Percentiles rank a stretch among this genome's conserved stretches.
phyloP scores from a whole-genome alignment of 1,140 invertebrate genomes.

The Drosophila micromelanica region DNA sequence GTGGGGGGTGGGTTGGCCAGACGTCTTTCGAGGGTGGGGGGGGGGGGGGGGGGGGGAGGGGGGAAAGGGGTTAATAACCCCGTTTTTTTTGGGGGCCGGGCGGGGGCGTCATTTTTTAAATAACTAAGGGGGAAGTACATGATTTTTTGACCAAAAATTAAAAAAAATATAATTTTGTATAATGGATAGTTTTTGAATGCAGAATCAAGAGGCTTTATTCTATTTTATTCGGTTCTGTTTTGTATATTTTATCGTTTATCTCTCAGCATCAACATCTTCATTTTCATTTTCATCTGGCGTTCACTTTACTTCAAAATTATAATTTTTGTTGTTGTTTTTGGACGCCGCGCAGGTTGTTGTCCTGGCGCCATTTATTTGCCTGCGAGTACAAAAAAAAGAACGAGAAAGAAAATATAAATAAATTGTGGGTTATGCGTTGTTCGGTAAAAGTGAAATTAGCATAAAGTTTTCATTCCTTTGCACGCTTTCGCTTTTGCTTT shows the following conservation, averaged over 20 bases:
- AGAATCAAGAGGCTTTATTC: not conserved
- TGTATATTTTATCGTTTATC: slow-evolving; percentile 25
- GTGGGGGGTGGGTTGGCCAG: too few relatives aligned
- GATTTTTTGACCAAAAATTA: too few relatives aligned
- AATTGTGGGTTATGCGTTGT: slow-evolving; percentile 70
- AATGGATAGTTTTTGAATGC: not conserved
- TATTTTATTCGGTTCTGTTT: slow-evolving; percentile 14
- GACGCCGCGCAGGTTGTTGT: slow-evolving; percentile 2
- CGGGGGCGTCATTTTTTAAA: too few relatives aligned
- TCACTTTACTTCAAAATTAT: slow-evolving; percentile 57
- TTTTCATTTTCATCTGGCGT: slow-evolving; percentile 28
- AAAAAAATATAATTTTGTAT: too few relatives aligned
- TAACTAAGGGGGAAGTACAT: too few relatives aligned
- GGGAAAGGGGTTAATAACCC: slow-evolving; percentile 63
- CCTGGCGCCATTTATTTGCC: slow-evolving; percentile 63
- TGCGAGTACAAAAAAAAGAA: slow-evolving; percentile 13
- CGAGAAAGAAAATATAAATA: slow-evolving; percentile 39
- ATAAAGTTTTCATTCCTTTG: slow-evolving; percentile 57
- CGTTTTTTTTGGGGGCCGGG: slow-evolving; percentile 71
- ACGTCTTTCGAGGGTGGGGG: not conserved
- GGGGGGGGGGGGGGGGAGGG: not conserved
- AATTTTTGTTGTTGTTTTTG: slow-evolving; percentile 32
- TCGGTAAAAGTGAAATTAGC: slow-evolving; percentile 78
- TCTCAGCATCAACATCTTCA: slow-evolving; percentile 9
- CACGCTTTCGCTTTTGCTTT: slow-evolving; percentile 33